Evolutionary conservation across 2,797 vertebrate species (phyloP), one percentile per base, ranked within the genome.

Genomic region (Molossus alvarezi): DNA sequence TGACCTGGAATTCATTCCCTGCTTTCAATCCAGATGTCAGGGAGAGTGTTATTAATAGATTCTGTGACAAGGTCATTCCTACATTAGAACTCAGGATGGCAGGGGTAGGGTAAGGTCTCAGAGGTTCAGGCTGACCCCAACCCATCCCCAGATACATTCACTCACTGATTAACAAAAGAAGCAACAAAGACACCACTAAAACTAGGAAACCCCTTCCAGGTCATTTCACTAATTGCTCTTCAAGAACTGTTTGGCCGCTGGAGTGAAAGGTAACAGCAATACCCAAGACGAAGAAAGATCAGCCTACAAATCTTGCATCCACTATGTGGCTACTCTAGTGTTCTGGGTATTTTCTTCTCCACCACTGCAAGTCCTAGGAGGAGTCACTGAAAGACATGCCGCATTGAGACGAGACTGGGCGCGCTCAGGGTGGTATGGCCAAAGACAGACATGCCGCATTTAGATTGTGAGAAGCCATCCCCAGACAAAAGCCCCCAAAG

Each of bases 1-100:
- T 80, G 57, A 85, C 21, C 7, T 92, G n/a, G 58, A 81, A 90
- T 85, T 96, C 15, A 88, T 79, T 75, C 60, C 57, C 57, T 94
- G 64, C 20, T 90, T 90, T 65, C 71, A 95, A 95, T 10, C 29
- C 29, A 84, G n/a, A 95, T 67, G 53, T 96, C 41, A 87, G 80
- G 53, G 92, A 95, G 41, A 85, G 7, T 37, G 80, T 33, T 94
- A 86, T 72, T 79, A 71, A 88, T 41, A 95, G 45, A 80, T 55
- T 88, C 21, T 51, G 45, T 82, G 80, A 65, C n/a, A 81, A 62
- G 25, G 13, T 80, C 37, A 76, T 96, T 88, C 18, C 45, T 90
- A 58, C 57, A 79, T 72, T 65, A 48, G 53, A 96, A 82, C 41
- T 81, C 21, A 75, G 57, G 11, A 81, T 81, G n/a, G 48, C 18